Evolutionary conservation across 2,888 invertebrate species (phyloP), one percentile per base, ranked within the genome.

Genomic region (Mesorhabditis spiculigera): DNA sequence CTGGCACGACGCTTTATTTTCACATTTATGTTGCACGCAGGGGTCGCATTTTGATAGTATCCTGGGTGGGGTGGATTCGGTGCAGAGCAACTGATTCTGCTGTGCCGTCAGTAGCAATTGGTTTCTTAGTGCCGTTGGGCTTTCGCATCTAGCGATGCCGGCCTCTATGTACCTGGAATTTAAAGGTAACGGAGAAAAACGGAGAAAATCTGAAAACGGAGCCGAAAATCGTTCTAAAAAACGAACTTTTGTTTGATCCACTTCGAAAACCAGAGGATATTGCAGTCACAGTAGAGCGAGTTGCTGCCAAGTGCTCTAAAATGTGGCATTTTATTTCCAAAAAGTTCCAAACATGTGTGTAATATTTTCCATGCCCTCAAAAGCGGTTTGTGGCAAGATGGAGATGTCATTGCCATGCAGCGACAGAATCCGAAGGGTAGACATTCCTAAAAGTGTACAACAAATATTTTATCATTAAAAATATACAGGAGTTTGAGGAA

Each of bases 321-420:
- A 67, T 42, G 43, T 13, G 8, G 2, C 50, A 1, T 3, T 45
- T 28, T 62, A 28, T 62, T 63, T 50, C 67, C 10, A 68, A 68
- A 16, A 43, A n/a, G 63, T 28, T 63, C 82, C 4, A 10, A 90
- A 96, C 95, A 98, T 92, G 86, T 98, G 97, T 6, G 95, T 94
- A 78, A 98, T 80, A 44, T 94, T 92, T 82, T 92, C 91, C 67
- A 98, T 89, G 86, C 95, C 94, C 71, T 92, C 90, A 88, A 98
- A 98, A 16, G 96, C 92, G 16, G 95, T 95, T 86, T 95, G 95
- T 0, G 95, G 95, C 78, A 99, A 91, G 89, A 93, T 91, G 1
- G 97, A 96, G 78, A 99, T 92, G 86, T 96, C 94, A 89, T 98
- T 99, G 0, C 94, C 96, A 86, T 99, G 96, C 4, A 98, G 90